Conservation (phyloP, 2,888 invertebrate genomes). For the Deilephila porcellus region DNA sequence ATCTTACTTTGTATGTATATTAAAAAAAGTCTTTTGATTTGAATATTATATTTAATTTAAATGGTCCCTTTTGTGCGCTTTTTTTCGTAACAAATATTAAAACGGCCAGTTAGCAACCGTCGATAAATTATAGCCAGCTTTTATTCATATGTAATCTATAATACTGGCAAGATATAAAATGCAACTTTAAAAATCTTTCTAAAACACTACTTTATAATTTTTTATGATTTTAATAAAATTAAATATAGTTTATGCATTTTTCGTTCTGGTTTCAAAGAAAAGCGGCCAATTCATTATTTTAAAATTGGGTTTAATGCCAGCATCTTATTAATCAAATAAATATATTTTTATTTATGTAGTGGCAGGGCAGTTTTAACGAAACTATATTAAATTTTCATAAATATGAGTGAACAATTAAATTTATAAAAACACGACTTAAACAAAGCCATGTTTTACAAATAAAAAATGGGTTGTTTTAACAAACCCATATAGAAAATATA, state of each 20-base stretch:
- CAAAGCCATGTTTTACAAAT: constrained; percentile 50
- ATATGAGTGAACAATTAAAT: not conserved
- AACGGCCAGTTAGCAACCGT: constrained; percentile 4
- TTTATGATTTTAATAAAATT: not conserved
- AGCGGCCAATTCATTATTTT: not conserved
- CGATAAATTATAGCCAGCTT: constrained; percentile 11
- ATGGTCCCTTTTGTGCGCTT: constrained; percentile 18
- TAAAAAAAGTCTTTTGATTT: not conserved
- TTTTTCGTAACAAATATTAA: not conserved
- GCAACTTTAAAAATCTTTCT: constrained; percentile 20
- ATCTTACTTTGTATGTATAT: not conserved
- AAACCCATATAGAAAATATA: constrained; percentile 27
- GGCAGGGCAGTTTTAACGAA: not conserved
- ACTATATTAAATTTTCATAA: constrained; percentile 9
- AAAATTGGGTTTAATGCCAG: not conserved
- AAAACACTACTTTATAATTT: constrained; percentile 12
- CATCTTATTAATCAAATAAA: not conserved
- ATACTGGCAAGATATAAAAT: constrained; percentile 27
- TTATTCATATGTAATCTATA: constrained; percentile 27
- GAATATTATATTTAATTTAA: not conserved
- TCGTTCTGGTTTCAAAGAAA: not conserved
- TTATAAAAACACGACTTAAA: constrained; percentile 48
- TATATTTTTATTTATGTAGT: not conserved
- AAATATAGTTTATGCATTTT: constrained; percentile 3
- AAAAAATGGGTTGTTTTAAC: constrained; percentile 38